Evolutionary conservation across 2,888 invertebrate genomes (phyloP), one percentile per base, ranked within the genome.

Genomic region (Microctonus aethiopoides): DNA sequence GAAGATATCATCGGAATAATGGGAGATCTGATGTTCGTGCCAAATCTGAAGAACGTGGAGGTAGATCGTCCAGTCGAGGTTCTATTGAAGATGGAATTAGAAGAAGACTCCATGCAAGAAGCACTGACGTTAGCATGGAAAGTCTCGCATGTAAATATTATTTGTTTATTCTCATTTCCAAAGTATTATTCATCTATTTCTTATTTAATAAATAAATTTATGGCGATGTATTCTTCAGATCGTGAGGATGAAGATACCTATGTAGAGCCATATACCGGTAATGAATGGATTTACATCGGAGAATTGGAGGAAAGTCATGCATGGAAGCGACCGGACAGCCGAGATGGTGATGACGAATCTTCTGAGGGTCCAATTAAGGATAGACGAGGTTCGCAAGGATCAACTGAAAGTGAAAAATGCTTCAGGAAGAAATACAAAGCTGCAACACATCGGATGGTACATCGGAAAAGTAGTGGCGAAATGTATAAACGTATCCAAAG

Each of bases 391-490:
- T 87, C 87, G 5, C 83, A 84, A 67, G 86, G 85, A 26, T 91
- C 91, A 0, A 94, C 96, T 0, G 93, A 94, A 71, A 96, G 95
- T 0, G 97, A 97, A 84, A 91, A 92, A 75, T 94, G 94, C 78
- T 97, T 97, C 86, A 91, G 92, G 79, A 93, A 94, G 83, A 91
- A 92, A 78, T 96, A 95, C 82, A 94, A 95, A 79, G 94, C 95
- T 22, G 91, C 95, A 71, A 94, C 95, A 3, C 96, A 96, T 86
- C 91, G 96, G 67, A 92, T 97, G 88, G 95, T 96, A 0, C 96
- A 97, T 86, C 89, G 96, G 67, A 93, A 95, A 83, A 95, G 95
- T 63, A 95, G 95, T 82, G 91, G 95, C 65, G 96, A 97, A 87
- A 93, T 96, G 91, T 96, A 95, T 83, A 91, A 93, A 81, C 90